A percentile compares a stretch with the other conserved stretches of the same genome.
phyloP scores from a whole-genome alignment of 2,113 vertebrate genomes.

The Callaeas wilsoni region DNA sequence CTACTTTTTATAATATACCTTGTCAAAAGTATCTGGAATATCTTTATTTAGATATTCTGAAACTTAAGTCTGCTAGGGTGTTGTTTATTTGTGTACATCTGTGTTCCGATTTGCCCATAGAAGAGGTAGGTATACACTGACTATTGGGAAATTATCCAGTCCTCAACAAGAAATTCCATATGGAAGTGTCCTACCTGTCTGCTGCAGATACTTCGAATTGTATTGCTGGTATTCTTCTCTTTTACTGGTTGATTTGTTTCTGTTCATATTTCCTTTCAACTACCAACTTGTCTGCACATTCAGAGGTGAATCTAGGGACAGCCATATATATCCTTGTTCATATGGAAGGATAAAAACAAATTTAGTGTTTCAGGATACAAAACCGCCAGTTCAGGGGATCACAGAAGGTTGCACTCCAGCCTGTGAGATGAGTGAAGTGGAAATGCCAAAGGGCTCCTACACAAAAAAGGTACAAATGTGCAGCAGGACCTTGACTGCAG shows the following conservation, averaged over 20 bases:
- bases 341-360: slow-evolving; percentile 3
- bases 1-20: neutral
- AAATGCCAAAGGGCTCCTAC: slow-evolving; percentile 1
- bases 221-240: neutral
- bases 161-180: neutral
- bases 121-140: neutral
- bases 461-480: neutral
- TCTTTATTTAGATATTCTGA: neutral
- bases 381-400: neutral
- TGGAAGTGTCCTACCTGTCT: neutral
- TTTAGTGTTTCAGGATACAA: neutral
- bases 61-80: neutral
- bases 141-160: neutral
- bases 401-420: neutral
- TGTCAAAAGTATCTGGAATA: neutral
- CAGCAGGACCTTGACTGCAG: neutral
- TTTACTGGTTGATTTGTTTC: neutral
- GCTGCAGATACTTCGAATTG: neutral
- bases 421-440: neutral
- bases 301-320: slow-evolving; percentile 14
- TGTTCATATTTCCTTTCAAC: neutral
- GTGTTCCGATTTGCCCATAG: neutral
- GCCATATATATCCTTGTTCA: neutral
- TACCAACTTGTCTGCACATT: neutral
- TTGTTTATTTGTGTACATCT: neutral